phyloP scores from a whole-genome alignment of 2,797 vertebrate species.

The Chromobotia macracanthus region DNA sequence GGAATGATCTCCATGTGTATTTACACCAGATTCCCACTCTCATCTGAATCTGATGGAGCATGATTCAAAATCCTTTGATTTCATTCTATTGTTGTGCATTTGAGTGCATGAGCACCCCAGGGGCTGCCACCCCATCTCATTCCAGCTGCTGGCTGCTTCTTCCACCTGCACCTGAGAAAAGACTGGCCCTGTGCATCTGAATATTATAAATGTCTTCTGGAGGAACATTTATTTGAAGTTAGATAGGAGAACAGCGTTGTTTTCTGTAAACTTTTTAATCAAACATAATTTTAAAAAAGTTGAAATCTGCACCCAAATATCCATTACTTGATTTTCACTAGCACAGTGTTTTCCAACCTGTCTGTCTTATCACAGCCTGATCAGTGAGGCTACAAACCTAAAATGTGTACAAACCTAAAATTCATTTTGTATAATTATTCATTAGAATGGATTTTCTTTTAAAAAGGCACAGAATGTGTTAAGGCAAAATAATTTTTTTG shows the following conservation, averaged over 20 bases:
- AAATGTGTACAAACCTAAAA: too few species aligned
- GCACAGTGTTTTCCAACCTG: too few species aligned
- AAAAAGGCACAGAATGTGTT: too few species aligned
- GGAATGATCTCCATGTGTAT: slow-evolving; percentile 8
- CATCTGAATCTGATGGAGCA: background rate
- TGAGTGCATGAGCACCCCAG: slow-evolving; percentile 1
- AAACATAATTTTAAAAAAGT: slow-evolving; percentile 11
- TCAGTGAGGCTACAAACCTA: too few species aligned
- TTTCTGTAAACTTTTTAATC: slow-evolving; percentile 25
- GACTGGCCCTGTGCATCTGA: slow-evolving; percentile 21
- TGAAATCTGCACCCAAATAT: background rate
- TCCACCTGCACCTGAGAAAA: slow-evolving; percentile 27
- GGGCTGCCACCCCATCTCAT: slow-evolving; percentile 7
- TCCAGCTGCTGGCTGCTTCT: slow-evolving; percentile 26
- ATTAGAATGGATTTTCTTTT: too few species aligned
- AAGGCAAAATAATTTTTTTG: too few species aligned
- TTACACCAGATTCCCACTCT: slow-evolving; percentile 37
- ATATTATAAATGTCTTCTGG: slow-evolving; percentile 35
- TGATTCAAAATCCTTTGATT: slow-evolving; percentile 39
- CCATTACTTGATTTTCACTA: too few species aligned
- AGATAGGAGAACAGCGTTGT: slow-evolving; percentile 18
- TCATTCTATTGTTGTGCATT: slow-evolving; percentile 12
- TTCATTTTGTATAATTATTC: too few species aligned
- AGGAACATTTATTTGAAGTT: slow-evolving; percentile 36
- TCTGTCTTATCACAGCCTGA: too few species aligned